A percentile compares a stretch with the other conserved stretches of the same genome.
These are phyloP conservation scores for Leucozona laternaria DNA, from an alignment of 2,888 invertebrate genomes.

Conservation along the genomic window DNA sequence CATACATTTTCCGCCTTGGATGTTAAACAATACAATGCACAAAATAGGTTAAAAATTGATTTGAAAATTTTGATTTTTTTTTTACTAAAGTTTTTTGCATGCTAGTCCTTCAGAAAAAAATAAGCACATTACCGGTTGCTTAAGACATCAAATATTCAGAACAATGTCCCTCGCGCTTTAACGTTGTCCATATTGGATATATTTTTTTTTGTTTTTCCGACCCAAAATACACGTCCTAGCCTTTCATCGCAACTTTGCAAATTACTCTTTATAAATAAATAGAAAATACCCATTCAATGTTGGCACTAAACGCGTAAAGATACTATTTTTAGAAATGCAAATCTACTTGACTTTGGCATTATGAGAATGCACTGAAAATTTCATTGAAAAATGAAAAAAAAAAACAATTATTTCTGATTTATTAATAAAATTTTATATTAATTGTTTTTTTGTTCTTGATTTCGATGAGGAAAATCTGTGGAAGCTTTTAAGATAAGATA, in stretches of 20 bases:
- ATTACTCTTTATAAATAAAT: not conserved
- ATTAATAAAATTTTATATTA: constrained; percentile 8
- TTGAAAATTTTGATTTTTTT: too few species aligned
- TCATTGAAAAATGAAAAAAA: not conserved
- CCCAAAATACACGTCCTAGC: not conserved
- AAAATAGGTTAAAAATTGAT: too few species aligned
- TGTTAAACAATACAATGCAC: too few species aligned
- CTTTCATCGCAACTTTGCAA: not conserved
- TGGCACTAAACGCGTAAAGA: not conserved
- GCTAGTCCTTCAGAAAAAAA: too few species aligned
- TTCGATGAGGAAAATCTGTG: not conserved
- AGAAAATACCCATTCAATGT: not conserved
- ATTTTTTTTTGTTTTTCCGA: not conserved
- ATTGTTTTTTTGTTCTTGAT: not conserved
- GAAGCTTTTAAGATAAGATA: not conserved
- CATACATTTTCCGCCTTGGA: too few species aligned
- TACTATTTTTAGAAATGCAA: constrained; percentile 6
- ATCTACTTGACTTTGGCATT: not conserved
- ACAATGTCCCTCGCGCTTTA: too few species aligned
- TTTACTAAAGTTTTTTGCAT: too few species aligned
- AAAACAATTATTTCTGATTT: not conserved
- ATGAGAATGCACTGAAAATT: constrained; percentile 17
- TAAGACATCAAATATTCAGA: too few species aligned
- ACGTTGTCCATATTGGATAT: too few species aligned
- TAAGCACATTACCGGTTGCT: too few species aligned